These are phyloP conservation scores for Urechis unicinctus DNA, from an alignment of 2,888 invertebrate species.

Conservation along the genomic window DNA sequence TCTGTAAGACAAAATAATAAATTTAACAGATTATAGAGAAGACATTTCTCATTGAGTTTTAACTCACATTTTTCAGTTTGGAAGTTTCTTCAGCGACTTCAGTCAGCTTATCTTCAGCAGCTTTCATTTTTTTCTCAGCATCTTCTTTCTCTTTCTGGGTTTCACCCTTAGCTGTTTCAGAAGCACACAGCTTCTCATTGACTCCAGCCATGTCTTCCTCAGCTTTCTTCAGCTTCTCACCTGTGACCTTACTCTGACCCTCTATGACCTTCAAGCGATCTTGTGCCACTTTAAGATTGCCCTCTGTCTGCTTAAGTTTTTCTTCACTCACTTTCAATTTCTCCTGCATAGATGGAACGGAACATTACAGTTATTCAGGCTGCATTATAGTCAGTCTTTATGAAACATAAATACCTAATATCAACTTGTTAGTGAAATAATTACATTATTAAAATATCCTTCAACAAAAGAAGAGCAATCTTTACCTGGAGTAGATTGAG, in stretches of 20 bases:
- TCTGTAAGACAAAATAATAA: neutral
- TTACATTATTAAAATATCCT: too few relatives aligned
- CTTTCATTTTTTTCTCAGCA: neutral
- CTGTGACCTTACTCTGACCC: neutral
- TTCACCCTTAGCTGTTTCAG: neutral
- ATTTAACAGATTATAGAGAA: neutral
- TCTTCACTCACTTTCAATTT: constrained; percentile 8
- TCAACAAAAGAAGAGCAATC: too few relatives aligned
- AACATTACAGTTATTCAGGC: neutral
- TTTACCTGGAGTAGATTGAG: neutral
- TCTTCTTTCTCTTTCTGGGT: neutral
- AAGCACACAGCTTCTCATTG: neutral
- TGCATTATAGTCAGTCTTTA: neutral
- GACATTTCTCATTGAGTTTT: neutral
- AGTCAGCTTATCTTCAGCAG: neutral
- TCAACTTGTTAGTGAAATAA: too few relatives aligned
- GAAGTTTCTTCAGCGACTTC: too few relatives aligned
- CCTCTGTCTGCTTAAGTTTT: constrained; percentile 1
- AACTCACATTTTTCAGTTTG: too few relatives aligned
- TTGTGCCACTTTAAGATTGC: constrained; percentile 3
- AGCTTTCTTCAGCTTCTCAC: neutral
- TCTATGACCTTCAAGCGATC: neutral
- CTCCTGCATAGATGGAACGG: constrained; percentile 1
- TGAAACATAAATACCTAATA: too few relatives aligned
- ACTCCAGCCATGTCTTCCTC: neutral